Base-by-base conservation (phyloP, 2,113 vertebrate genomes). In the Urocitellus parryii region DNA sequence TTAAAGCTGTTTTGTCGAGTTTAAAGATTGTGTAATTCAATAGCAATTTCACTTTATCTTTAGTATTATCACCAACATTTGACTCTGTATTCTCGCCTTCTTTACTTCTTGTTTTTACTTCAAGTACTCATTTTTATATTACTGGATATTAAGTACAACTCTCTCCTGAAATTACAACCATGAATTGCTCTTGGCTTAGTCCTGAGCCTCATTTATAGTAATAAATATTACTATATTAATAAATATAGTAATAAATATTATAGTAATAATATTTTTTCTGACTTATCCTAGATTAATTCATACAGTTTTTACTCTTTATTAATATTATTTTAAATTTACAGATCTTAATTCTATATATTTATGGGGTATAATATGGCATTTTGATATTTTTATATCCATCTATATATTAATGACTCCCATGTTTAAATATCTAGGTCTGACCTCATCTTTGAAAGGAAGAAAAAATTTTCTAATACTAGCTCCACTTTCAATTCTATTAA, bases 241-340 rank as follows among this genome's bases (percentile, higher is more conserved):
- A n/a, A n/a, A n/a, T n/a, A n/a, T n/a, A n/a, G n/a, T n/a, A n/a
- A n/a, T n/a, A n/a, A n/a, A n/a, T n/a, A n/a, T n/a, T n/a, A n/a
- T n/a, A n/a, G n/a, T n/a, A n/a, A n/a, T n/a, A n/a, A n/a, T n/a
- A 32, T 70, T 70, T 95, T 87, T 84, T 94, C 13, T 74, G 51
- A 48, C 10, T 34, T 72, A 34, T 42, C 24, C 8, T 73, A 90
- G 51, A 68, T 78, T 1, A 67, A 51, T 2, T 63, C 18, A 90
- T 48, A 1, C 0, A 56, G 5, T 74, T 5, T 82, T 73, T 73
- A 20, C 24, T 20, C 0, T 3, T 25, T 27, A 34, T 73, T 51
- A 29, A 17, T 58, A 80, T 63, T 61, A 48, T 73, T 37, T 91
- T 70, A 58, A 73, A 18, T 3, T 72, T 10, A 37, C 0, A 70